Evolutionary conservation across 2,888 invertebrate genomes (phyloP).

Genomic region (Megalurothrips usitatus): DNA sequence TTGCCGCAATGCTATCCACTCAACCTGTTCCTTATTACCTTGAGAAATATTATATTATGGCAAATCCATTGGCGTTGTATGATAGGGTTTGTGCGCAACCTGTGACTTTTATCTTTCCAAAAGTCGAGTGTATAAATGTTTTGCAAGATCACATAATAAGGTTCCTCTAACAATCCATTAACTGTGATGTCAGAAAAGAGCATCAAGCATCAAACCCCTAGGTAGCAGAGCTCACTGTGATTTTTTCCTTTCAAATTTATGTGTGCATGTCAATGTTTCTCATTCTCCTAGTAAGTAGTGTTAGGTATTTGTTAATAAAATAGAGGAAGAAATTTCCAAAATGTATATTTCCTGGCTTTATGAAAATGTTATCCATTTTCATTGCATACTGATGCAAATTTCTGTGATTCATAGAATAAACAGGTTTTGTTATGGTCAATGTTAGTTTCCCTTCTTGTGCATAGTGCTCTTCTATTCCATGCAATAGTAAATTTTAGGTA

Average conservation of each 20-base stretch:
- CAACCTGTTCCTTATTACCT: too few species aligned
- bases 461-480: background rate
- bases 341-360: background rate
- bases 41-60: background rate
- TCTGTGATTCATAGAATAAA: background rate
- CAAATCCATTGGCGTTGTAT: background rate
- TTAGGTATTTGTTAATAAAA: background rate
- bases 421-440: background rate
- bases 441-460: background rate
- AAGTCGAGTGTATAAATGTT: background rate
- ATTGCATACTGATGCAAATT: background rate
- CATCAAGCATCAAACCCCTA: background rate
- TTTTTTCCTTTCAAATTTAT: background rate
- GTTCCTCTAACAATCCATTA: background rate
- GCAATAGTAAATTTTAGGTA: background rate
- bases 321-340: background rate
- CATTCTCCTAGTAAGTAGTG: background rate
- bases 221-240: background rate
- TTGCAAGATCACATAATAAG: background rate
- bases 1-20: too few species aligned
- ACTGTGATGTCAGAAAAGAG: background rate
- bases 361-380: background rate
- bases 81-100: background rate
- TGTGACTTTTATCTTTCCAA: slow-evolving; percentile 5
- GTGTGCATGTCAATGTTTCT: background rate